phyloP scores from a whole-genome alignment of 2,797 vertebrate species.

The Malurus leucopterus region DNA sequence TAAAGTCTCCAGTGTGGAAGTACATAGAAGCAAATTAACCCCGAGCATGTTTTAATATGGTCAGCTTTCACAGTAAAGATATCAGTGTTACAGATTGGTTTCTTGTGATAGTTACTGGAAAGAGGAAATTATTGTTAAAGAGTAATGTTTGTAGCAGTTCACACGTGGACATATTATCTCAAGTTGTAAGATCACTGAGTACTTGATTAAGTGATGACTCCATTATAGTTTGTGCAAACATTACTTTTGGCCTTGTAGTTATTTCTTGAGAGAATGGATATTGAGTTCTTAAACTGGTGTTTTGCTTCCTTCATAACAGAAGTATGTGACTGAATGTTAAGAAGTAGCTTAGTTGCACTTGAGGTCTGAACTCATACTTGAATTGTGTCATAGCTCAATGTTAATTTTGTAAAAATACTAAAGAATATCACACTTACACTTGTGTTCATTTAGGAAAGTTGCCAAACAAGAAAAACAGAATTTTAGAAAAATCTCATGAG shows the following conservation, averaged over 20 bases:
- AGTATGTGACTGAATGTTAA: neutral
- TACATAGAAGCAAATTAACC: neutral
- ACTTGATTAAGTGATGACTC: neutral
- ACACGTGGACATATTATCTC: neutral
- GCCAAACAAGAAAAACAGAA: neutral
- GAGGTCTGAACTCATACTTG: neutral
- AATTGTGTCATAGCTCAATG: neutral
- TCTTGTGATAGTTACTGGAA: neutral
- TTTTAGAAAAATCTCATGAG: neutral
- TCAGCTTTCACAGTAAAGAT: neutral
- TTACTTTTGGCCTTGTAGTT: neutral
- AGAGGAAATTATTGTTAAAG: neutral
- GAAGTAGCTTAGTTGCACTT: constrained; percentile 6
- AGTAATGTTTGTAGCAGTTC: neutral
- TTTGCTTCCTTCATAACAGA: constrained; percentile 23
- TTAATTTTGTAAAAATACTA: neutral
- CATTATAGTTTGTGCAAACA: neutral
- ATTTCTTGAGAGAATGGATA: neutral
- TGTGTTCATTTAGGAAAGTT: neutral
- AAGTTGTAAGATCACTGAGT: neutral
- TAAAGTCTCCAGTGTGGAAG: neutral
- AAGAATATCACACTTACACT: neutral
- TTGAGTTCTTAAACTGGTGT: neutral
- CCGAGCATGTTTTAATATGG: neutral
- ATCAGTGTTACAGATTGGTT: neutral